Conservation (phyloP, 2,113 vertebrate species). For the Pelmatolapia mariae region DNA sequence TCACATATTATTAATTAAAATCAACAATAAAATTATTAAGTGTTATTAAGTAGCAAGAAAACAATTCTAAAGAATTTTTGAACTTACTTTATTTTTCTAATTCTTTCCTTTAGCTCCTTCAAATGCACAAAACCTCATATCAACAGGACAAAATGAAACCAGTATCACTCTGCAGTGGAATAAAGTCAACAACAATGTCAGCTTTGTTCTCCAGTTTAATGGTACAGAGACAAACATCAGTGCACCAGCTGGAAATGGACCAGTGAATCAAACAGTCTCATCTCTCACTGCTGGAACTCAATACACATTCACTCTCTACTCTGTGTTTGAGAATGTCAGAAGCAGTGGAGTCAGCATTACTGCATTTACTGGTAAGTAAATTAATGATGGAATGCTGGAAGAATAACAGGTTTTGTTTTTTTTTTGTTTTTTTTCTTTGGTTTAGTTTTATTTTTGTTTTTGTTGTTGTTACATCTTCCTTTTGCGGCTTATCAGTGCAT, state of each 20-base stretch:
- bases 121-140: accelerated
- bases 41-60: too few species aligned
- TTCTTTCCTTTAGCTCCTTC: too few species aligned
- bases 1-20: too few species aligned
- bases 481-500: neutral
- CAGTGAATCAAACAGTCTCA: accelerated
- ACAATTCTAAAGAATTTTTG: too few species aligned
- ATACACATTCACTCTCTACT: neutral
- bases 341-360: neutral
- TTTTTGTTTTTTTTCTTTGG: neutral
- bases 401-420: neutral
- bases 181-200: neutral
- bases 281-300: accelerated
- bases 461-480: neutral
- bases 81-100: too few species aligned
- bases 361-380: neutral
- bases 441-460: neutral
- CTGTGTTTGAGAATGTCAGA: neutral
- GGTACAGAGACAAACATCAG: accelerated
- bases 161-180: constrained; percentile 25
- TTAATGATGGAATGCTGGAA: neutral
- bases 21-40: too few species aligned
- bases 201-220: neutral
- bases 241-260: too few species aligned
- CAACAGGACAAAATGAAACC: neutral